Percentiles rank a stretch among this genome's conserved stretches.
These are phyloP conservation scores for Podargus strigoides DNA, from an alignment of 2,797 vertebrate genomes.

Conservation along the genomic window DNA sequence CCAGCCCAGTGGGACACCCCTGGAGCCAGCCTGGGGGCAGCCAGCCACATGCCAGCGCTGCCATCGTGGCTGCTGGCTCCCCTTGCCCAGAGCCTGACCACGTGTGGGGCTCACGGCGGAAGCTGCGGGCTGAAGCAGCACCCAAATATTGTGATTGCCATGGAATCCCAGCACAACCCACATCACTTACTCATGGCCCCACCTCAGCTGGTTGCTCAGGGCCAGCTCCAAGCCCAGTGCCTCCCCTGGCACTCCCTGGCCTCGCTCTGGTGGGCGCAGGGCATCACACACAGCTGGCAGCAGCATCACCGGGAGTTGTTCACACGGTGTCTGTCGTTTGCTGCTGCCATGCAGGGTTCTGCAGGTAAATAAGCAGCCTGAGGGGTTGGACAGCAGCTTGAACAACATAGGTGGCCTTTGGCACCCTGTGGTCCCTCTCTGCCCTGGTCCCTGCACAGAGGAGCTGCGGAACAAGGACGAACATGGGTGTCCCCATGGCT, in stretches of 20 bases:
- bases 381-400: rapidly evolving
- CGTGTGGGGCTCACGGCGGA: background rate
- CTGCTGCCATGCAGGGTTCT: background rate
- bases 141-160: slow-evolving; percentile 53
- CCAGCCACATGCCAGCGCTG: background rate
- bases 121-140: background rate
- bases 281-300: no score
- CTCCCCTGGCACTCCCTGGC: background rate
- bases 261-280: no score
- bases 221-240: rapidly evolving
- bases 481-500: background rate
- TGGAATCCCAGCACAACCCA: background rate
- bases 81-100: rapidly evolving
- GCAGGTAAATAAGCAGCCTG: background rate
- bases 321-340: rapidly evolving
- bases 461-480: background rate
- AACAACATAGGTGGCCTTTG: background rate
- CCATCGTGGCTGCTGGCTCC: background rate
- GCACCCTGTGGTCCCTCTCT: background rate
- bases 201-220: background rate
- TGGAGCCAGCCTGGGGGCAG: background rate
- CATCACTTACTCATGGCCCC: background rate
- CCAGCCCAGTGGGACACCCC: background rate
- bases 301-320: background rate
- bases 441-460: background rate